Evolutionary conservation across 2,113 vertebrate species (phyloP), one percentile per base, ranked within the genome.

Genomic region (Urocolius indicus): DNA sequence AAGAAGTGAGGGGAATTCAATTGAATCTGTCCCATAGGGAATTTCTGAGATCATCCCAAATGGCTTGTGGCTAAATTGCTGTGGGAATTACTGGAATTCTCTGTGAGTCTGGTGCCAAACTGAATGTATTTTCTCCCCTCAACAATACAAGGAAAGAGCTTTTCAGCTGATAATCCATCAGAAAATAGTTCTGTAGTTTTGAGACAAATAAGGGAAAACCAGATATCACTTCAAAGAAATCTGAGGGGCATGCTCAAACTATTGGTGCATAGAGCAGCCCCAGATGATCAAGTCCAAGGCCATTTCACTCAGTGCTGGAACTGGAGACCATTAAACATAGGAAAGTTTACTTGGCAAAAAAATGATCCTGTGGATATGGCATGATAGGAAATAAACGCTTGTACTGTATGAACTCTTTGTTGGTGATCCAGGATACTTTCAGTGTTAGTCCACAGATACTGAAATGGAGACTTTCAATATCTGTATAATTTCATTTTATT

Each of bases 401-500:
- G 0, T 48, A 68, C 32, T 46, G 69, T 93, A 81, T 65, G 54
- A 84, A 63, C 48, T 91, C 68, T 94, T 84, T 90, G 91, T 94
- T 80, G 74, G 38, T 90, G 82, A 94, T 94, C 95, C 93, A 96
- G 78, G 77, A 83, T 83, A 76, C 88, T 94, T 96, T 95, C 84
- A 69, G 46, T 67, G 55, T 62, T 82, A 82, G 72, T 52, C 58
- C 4, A 3, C 30, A 85, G 68, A 89, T 63, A 75, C 68, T 4
- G 3, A 94, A 92, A 81, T 80, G 19, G 94, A 84, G 85, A 80
- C 83, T 89, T 95, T 86, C 69, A 68, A n/a, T 93, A 74, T 87
- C 92, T 89, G 13, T 84, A 61, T 81, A 87, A 88, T 90, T 95
- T 95, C 32, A 68, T 92, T 95, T 92, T 79, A 65, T 78, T 91